Conservation (phyloP, 64 coral and sea anemone species). For the Dendronephthya gigantea region DNA sequence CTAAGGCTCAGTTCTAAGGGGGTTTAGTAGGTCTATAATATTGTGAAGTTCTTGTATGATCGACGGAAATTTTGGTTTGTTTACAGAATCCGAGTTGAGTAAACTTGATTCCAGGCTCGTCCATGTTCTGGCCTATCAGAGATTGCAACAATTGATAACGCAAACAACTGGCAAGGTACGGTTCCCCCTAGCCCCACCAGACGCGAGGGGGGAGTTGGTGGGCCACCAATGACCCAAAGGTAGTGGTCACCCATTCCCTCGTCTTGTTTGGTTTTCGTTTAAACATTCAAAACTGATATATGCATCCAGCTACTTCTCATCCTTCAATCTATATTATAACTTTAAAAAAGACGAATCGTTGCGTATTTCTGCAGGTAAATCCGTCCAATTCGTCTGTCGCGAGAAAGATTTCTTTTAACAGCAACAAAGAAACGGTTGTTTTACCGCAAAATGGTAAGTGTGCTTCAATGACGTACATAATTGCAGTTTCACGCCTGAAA, state of each 20-base stretch:
- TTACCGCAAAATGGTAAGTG: conserved; percentile 72
- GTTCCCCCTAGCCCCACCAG: too few relatives aligned
- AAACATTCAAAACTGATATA: too few relatives aligned
- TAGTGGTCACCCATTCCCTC: too few relatives aligned
- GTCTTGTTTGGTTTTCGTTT: too few relatives aligned
- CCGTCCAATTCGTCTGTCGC: conserved; percentile 60
- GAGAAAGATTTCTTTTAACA: conserved; percentile 91
- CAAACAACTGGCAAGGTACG: conserved; percentile 61
- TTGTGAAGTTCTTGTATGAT: not conserved
- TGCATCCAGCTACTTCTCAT: not conserved
- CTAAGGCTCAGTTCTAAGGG: not conserved
- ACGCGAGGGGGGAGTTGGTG: too few relatives aligned
- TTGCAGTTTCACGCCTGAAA: too few relatives aligned
- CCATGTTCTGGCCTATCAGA: conserved; percentile 89
- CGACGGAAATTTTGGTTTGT: not conserved
- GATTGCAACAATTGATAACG: conserved; percentile 81
- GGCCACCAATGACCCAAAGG: not conserved
- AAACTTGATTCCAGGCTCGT: conserved; percentile 86
- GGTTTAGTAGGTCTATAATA: too few relatives aligned
- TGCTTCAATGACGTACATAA: too few relatives aligned
- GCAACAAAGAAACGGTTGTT: conserved; percentile 67
- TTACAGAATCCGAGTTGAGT: conserved; percentile 61
- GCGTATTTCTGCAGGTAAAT: conserved; percentile 41
- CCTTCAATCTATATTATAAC: not conserved
- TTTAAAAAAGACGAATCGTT: too few relatives aligned